A percentile compares a stretch with the other conserved stretches of the same genome.
Conservation (phyloP, 2,113 vertebrate species). For the Ardeotis arabs region DNA sequence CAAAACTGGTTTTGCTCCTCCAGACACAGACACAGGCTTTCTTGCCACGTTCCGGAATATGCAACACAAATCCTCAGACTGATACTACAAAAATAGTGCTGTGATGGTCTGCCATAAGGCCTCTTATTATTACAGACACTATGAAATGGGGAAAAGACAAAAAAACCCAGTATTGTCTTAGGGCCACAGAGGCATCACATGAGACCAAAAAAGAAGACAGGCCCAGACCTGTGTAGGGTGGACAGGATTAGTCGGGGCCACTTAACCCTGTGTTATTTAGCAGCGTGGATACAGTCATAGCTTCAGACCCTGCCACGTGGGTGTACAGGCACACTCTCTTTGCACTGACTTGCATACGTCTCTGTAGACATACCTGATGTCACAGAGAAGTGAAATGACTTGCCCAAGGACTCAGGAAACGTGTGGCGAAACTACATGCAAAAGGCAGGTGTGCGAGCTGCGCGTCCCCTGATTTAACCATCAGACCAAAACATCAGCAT, state of each 20-base stretch:
- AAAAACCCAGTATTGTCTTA: neutral
- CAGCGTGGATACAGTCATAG: neutral
- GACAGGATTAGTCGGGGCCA: neutral
- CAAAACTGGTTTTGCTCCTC: neutral
- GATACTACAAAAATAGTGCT: neutral
- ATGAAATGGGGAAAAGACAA: neutral
- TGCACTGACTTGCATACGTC: neutral
- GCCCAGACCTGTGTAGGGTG: neutral
- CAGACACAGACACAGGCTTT: neutral
- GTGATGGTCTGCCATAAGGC: neutral
- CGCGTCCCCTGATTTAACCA: neutral
- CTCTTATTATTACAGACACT: neutral
- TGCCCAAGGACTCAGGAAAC: neutral
- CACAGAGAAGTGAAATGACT: neutral
- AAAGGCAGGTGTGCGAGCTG: conserved; percentile 16
- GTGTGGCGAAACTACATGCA: neutral
- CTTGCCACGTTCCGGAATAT: neutral
- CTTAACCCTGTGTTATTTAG: neutral
- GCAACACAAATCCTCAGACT: neutral
- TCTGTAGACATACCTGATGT: neutral
- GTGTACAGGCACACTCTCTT: neutral
- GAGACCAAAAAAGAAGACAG: neutral
- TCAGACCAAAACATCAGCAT: conserved; percentile 4
- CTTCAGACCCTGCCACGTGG: neutral
- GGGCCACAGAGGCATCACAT: neutral